These are phyloP conservation scores for Drosophila sulfurigaster DNA, from an alignment of 1,140 invertebrate genomes.

Conservation along the genomic window DNA sequence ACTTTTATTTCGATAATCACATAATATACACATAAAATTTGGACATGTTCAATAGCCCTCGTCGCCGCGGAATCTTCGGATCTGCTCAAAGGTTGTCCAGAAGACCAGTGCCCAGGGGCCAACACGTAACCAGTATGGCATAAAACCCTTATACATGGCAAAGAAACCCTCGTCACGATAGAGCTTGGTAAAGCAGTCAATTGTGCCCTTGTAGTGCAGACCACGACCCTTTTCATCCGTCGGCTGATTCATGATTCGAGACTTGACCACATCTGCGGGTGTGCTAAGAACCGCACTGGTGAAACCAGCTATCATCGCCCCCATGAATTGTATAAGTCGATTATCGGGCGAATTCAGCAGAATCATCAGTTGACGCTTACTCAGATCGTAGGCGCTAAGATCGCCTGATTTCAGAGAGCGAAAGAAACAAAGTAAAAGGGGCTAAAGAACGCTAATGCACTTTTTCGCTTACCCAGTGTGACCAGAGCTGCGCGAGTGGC, in stretches of 20 bases:
- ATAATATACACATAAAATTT: not conserved
- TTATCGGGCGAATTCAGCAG: conserved; percentile 26
- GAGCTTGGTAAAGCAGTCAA: conserved; percentile 46
- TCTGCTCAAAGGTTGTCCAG: conserved; percentile 49
- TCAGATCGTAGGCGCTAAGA: conserved; percentile 41
- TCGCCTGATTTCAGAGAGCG: conserved; percentile 29
- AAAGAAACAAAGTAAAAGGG: not conserved
- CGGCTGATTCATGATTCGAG: conserved; percentile 54
- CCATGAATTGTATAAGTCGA: conserved; percentile 41
- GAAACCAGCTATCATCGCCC: conserved; percentile 45
- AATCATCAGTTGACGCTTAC: conserved; percentile 37
- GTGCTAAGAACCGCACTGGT: conserved; percentile 36
- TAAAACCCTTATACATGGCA: conserved; percentile 54
- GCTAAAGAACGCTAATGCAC: too few relatives aligned
- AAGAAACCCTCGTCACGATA: conserved; percentile 33
- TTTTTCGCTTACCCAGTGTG: conserved; percentile 33
- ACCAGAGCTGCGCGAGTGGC: conserved; percentile 36
- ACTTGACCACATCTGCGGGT: conserved; percentile 55
- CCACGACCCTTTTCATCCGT: conserved; percentile 24
- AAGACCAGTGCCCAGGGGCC: conserved; percentile 48
- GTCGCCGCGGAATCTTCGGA: conserved; percentile 31
- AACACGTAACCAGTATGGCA: conserved; percentile 47
- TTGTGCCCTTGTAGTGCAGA: conserved; percentile 40
- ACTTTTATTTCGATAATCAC: not conserved
- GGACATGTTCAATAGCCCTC: conserved; percentile 17